Conservation (phyloP, 2,888 invertebrate species). For the Allolobophora icterica region DNA sequence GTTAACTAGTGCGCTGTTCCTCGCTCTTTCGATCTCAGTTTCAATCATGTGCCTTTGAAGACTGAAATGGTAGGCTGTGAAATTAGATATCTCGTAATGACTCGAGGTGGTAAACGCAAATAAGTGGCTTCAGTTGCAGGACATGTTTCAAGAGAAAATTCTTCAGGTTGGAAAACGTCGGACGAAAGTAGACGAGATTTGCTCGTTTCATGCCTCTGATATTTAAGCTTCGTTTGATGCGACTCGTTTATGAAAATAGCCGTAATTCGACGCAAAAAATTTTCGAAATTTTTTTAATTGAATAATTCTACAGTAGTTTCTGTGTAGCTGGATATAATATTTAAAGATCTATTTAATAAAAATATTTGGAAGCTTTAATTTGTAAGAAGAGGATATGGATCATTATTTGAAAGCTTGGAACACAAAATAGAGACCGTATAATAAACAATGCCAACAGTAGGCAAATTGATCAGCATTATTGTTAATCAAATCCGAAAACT, state of each 20-base stretch:
- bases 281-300: background rate
- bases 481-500: background rate
- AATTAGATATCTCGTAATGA: no score
- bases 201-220: background rate
- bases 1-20: background rate
- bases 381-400: background rate
- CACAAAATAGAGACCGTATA: background rate
- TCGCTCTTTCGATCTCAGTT: background rate
- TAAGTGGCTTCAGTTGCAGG: background rate
- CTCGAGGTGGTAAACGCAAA: no score
- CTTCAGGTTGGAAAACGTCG: background rate
- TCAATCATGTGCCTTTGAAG: background rate
- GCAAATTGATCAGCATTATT: background rate
- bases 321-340: background rate
- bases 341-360: background rate
- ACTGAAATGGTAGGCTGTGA: background rate
- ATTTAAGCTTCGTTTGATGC: background rate
- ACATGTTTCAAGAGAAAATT: background rate
- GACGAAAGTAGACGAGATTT: background rate
- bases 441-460: background rate
- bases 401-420: background rate
- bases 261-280: background rate
- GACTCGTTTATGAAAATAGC: background rate
- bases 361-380: background rate
- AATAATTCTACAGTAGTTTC: background rate